Evolutionary conservation across 1,140 invertebrate genomes (phyloP), one percentile per base, ranked within the genome.

Genomic region (Drosophila arizonae): DNA sequence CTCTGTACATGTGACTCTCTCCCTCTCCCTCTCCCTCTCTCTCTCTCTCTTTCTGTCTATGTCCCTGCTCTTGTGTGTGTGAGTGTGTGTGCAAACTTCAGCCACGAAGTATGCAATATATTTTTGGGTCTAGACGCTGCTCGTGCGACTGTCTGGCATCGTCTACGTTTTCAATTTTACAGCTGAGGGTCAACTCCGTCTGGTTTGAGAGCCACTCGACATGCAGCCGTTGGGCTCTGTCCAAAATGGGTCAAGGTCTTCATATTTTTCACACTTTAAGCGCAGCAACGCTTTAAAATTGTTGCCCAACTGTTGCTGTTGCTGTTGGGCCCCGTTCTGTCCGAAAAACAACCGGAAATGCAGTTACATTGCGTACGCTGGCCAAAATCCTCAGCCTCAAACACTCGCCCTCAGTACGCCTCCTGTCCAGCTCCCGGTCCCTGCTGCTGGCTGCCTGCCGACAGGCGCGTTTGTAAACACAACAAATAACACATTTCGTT

Each of bases 161-260:
- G 52, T 73, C 66, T 73, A 63, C 72, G 80, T 63, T 84, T 76
- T 66, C 63, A 54, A 75, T 71, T 60, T 63, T 64, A 54, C 61
- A 71, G 46, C 58, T 75, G 67, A 63, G 72, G 56, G 72, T 75
- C 72, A 70, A 71, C 58, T 68, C 57, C 51, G 43, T 55, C 21
- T 21, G 24, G 50, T 33, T 56, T 17, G 60, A 52, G 61, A 51
- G 24, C 21, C 61, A 63, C 45, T 36, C 60, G 43, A 63, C 48
- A 41, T 52, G 36, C 50, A 57, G 54, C 39, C 30, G 21, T 36
- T 28, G 6, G 61, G 13, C 33, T 3, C 48, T 15, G n/a, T 2
- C 33, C 48, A 36, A 85, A 87, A 58, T 88, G 79, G 86, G 84
- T 88, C 84, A 88, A 85, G 81, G 81, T 81, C 81, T 79, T 68